phyloP scores from a whole-genome alignment of 1,140 invertebrate species.

The Papilio polytes region DNA sequence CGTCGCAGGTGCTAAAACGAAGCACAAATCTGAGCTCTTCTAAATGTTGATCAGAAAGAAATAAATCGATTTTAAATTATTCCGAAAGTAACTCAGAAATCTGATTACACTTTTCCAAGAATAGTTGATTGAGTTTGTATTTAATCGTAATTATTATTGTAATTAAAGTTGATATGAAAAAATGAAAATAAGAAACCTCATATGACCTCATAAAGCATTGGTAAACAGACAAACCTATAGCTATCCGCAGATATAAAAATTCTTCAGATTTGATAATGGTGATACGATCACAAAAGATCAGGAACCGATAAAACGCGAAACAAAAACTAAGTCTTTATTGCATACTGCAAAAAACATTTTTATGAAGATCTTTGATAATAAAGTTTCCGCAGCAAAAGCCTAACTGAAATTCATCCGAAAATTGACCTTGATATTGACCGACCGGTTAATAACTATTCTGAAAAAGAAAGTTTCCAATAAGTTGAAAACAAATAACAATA shows the following conservation, averaged over 20 bases:
- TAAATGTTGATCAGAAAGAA: not conserved
- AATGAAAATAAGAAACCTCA: not conserved
- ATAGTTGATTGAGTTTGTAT: not conserved
- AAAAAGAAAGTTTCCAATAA: slow-evolving; percentile 32
- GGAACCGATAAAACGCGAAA: not conserved
- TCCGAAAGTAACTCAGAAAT: not conserved
- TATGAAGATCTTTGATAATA: not conserved
- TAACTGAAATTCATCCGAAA: not conserved
- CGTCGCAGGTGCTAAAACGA: slow-evolving; percentile 16
- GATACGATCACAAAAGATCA: not conserved
- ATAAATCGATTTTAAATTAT: not conserved
- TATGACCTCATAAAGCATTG: not conserved
- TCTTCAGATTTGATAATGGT: not conserved
- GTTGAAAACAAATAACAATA: slow-evolving; percentile 13
- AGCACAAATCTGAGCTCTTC: not conserved
- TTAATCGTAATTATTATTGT: not conserved
- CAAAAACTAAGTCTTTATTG: not conserved
- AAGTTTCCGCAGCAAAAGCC: not conserved
- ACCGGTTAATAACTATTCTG: not conserved
- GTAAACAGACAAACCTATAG: not conserved
- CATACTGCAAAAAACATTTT: not conserved
- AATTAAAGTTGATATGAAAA: not conserved
- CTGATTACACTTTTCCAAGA: not conserved
- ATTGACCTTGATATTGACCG: slow-evolving; percentile 16
- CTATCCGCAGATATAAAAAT: not conserved